Conservation (phyloP, 2,888 invertebrate species). For the Belgica antarctica region DNA sequence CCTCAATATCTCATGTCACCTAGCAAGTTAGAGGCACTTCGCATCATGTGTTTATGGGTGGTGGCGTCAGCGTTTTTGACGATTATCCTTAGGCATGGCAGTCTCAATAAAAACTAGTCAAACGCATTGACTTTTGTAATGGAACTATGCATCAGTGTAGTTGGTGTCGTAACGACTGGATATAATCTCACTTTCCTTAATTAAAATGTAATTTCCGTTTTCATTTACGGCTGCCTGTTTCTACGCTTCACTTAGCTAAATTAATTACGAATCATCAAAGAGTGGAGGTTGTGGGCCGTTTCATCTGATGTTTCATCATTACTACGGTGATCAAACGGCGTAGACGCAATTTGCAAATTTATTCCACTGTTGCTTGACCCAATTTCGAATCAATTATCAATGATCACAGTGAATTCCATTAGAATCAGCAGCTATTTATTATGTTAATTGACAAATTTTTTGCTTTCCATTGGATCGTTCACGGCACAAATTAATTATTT, state of each 20-base stretch:
- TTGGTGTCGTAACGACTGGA: not conserved
- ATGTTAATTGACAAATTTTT: too few species aligned
- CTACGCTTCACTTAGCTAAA: constrained; percentile 13
- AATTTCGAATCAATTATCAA: too few species aligned
- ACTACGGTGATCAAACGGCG: too few species aligned
- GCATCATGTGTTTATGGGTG: constrained; percentile 6
- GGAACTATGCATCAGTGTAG: not conserved
- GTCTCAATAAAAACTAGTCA: too few species aligned
- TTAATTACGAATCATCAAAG: constrained; percentile 4
- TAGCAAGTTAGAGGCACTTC: not conserved
- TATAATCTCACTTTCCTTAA: not conserved
- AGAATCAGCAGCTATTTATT: too few species aligned
- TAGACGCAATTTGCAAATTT: too few species aligned
- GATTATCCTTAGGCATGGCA: not conserved
- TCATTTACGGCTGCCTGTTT: not conserved
- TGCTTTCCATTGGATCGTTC: too few species aligned
- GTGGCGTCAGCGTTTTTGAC: not conserved
- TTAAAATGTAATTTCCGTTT: constrained; percentile 17
- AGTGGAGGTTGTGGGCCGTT: not conserved
- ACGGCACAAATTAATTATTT: too few species aligned
- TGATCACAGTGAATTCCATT: too few species aligned
- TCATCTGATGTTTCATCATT: not conserved
- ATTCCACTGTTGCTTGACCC: too few species aligned
- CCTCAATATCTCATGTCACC: constrained; percentile 8
- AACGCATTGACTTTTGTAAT: not conserved